Evolutionary conservation across 2,797 vertebrate species (phyloP), one percentile per base, ranked within the genome.

Genomic region (Poeciliopsis turneri): DNA sequence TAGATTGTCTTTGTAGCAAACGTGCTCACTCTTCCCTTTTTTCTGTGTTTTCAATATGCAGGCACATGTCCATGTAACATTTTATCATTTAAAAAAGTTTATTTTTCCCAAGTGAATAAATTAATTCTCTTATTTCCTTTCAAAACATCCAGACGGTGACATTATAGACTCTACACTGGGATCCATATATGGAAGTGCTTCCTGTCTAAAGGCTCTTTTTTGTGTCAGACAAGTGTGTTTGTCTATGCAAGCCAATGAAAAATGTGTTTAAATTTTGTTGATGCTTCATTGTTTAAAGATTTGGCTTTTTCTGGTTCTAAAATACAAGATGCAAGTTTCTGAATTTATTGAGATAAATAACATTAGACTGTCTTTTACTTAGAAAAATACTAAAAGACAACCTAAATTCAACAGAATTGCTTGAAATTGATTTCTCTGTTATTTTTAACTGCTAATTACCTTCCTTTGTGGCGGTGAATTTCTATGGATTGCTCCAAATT

Each of bases 391-490:
- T 39, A 25, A 41, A 10, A 66, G 61, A 8, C 10, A 20, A 20
- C 20, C 61, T 66, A 39, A 68, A 68, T 68, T 68, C 20, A 68
- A 23, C 16, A 64, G 61, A 64, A 36, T 36, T 64, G 33, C 33
- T 36, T 43, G 10, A 12, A 25, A 25, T 43, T 41, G 36, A 39
- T 23, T 66, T 23, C 11, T 41, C 9, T 25, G 20, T 12, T 25
- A 4, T 41, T 47, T 72, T 72, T 47, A 49, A 30, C 51, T 41
- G 45, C 6, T 85, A 76, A 88, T 87, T 80, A 47, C 39, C 76
- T 69, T 79, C 12, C 70, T 82, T 78, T 76, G 43, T 76, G 41
- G 8, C 13, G 20, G 9, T 57, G 13, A 57, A 12, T 87, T 87
- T 88, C 72, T 82, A 74, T 77, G 74, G 78, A 74, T 73, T 57